Conservation (phyloP, 2,888 invertebrate genomes). For the Lithophane socia region DNA sequence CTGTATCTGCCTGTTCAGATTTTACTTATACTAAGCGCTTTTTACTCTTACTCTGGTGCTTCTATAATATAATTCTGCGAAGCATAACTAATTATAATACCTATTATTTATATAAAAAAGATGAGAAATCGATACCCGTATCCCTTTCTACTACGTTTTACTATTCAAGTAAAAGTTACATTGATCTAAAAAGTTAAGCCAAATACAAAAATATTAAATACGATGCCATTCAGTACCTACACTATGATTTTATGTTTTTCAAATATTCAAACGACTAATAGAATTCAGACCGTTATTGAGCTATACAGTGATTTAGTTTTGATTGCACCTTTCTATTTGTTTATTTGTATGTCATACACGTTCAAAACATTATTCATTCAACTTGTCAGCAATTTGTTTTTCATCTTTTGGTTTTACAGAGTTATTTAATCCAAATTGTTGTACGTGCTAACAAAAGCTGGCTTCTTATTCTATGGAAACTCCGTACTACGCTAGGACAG, state of each 20-base stretch:
- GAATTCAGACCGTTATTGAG: slow-evolving; percentile 37
- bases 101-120: background rate
- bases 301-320: slow-evolving; percentile 37
- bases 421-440: background rate
- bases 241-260: slow-evolving; percentile 37
- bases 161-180: background rate
- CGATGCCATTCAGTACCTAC: slow-evolving; percentile 5
- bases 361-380: slow-evolving; percentile 19
- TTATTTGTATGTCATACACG: slow-evolving; percentile 29
- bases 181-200: slow-evolving; percentile 20
- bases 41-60: background rate
- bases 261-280: slow-evolving; percentile 34
- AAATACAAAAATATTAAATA: slow-evolving; percentile 13
- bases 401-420: background rate
- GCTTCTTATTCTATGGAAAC: background rate
- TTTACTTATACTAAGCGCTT: background rate
- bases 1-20: slow-evolving; percentile 2
- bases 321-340: slow-evolving; percentile 22
- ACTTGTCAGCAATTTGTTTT: background rate
- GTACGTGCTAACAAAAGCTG: background rate
- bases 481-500: background rate
- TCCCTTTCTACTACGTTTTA: background rate
- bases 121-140: too few relatives aligned
- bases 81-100: background rate
- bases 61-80: background rate